Evolutionary conservation across 2,113 vertebrate genomes (phyloP).

Genomic region (Podarcis muralis): DNA sequence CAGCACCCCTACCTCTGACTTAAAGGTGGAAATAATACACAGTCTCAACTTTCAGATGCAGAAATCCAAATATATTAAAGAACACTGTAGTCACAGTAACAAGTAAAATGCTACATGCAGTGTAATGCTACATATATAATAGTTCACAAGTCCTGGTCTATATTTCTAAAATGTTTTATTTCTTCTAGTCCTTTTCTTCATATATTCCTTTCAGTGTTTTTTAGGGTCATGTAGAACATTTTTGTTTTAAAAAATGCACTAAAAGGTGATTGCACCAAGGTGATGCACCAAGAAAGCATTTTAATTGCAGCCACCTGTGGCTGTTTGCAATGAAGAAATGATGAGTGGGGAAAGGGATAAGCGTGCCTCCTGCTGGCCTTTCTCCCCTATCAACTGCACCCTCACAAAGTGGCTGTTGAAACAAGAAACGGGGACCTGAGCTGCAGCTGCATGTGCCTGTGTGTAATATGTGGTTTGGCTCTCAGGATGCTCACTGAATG

Average conservation of each 20-base stretch:
- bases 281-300: neutral
- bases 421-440: neutral
- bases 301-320: neutral
- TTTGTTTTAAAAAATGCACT: neutral
- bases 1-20: too few species aligned
- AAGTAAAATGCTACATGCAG: too few species aligned
- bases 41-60: too few species aligned
- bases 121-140: too few species aligned
- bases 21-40: too few species aligned
- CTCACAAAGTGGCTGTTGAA: neutral
- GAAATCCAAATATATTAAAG: too few species aligned
- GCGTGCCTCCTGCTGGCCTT: neutral
- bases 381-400: neutral
- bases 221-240: neutral
- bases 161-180: neutral
- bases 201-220: neutral
- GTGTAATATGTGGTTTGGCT: neutral
- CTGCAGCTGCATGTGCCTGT: neutral
- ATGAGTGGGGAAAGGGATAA: neutral
- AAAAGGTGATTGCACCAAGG: neutral
- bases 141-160: too few species aligned
- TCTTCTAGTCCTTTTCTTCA: neutral
- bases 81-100: too few species aligned
- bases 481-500: neutral
- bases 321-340: neutral